Evolutionary conservation across 1,140 invertebrate genomes (phyloP).

Genomic region (Periplaneta americana): DNA sequence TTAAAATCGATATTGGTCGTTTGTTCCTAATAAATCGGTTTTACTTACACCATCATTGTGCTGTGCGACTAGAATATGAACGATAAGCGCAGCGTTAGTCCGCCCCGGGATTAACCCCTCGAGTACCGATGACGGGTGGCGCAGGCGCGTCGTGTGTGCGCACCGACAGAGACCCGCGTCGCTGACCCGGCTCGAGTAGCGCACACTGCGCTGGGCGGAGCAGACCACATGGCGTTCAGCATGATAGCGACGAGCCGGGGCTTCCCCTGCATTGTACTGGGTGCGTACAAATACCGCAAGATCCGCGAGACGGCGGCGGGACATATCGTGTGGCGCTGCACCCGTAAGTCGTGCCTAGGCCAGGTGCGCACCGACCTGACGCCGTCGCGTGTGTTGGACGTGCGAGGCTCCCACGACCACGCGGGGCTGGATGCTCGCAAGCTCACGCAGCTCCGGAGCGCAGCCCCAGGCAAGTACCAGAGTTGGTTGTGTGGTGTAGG

Average conservation of each 20-base stretch:
- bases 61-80: too few relatives aligned
- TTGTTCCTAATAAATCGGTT: too few relatives aligned
- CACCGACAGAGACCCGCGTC: too few relatives aligned
- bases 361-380: background rate
- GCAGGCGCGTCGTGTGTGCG: too few relatives aligned
- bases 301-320: background rate
- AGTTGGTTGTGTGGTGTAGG: too few relatives aligned
- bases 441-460: too few relatives aligned
- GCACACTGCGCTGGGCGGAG: background rate
- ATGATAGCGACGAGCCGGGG: slow-evolving; percentile 1
- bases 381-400: background rate
- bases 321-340: slow-evolving; percentile 6
- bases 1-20: too few relatives aligned
- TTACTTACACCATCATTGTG: too few relatives aligned
- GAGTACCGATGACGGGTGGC: too few relatives aligned
- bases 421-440: background rate
- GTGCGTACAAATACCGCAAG: background rate
- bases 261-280: slow-evolving; percentile 1
- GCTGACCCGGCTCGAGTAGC: background rate
- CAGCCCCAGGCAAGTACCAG: too few relatives aligned
- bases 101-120: too few relatives aligned
- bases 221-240: background rate
- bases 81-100: too few relatives aligned
- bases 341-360: slow-evolving; percentile 3
- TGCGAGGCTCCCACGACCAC: slow-evolving; percentile 3